phyloP scores from a whole-genome alignment of 2,888 invertebrate species.

The Aphelenchoides bicaudatus region DNA sequence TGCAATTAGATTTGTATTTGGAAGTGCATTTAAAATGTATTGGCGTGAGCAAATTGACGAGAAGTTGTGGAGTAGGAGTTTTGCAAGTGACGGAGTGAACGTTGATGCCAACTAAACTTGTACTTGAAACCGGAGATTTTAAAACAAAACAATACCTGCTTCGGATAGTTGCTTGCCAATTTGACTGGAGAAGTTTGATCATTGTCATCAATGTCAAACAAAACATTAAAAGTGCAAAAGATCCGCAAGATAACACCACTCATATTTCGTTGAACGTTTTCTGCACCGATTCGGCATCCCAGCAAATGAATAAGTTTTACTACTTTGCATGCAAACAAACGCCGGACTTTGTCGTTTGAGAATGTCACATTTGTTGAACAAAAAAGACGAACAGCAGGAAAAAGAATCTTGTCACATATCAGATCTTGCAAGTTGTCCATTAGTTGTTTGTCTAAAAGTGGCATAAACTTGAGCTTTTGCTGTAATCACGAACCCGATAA shows the following conservation, averaged over 20 bases:
- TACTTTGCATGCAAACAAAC: slow-evolving; percentile 33
- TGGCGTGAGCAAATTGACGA: slow-evolving; percentile 33
- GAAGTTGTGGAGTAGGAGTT: slow-evolving; percentile 27
- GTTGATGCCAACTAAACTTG: slow-evolving; percentile 31
- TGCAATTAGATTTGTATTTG: slow-evolving; percentile 24
- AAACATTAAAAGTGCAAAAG: slow-evolving; percentile 45
- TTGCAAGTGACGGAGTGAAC: slow-evolving; percentile 32
- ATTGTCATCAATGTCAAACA: slow-evolving; percentile 27
- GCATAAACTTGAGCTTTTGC: too few species aligned
- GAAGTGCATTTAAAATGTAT: slow-evolving; percentile 21
- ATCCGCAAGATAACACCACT: slow-evolving; percentile 43
- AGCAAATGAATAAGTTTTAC: slow-evolving; percentile 62
- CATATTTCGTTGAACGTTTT: slow-evolving; percentile 61
- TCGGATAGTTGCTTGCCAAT: slow-evolving; percentile 23
- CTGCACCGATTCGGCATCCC: slow-evolving; percentile 64
- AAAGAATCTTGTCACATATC: slow-evolving; percentile 76
- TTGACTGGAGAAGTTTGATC: slow-evolving; percentile 5
- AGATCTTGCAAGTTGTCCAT: slow-evolving; percentile 83
- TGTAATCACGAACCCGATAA: too few species aligned
- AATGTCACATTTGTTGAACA: slow-evolving; percentile 68
- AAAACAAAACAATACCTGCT: slow-evolving; percentile 17
- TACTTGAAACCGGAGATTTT: not conserved
- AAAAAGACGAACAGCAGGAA: slow-evolving; percentile 76
- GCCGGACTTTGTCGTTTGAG: slow-evolving; percentile 31
- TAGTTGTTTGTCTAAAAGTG: slow-evolving; percentile 77